Percentiles rank a stretch among this genome's conserved stretches.
Evolutionary conservation across 2,888 invertebrate genomes (phyloP).

Genomic region (Cheilosia urbana): DNA sequence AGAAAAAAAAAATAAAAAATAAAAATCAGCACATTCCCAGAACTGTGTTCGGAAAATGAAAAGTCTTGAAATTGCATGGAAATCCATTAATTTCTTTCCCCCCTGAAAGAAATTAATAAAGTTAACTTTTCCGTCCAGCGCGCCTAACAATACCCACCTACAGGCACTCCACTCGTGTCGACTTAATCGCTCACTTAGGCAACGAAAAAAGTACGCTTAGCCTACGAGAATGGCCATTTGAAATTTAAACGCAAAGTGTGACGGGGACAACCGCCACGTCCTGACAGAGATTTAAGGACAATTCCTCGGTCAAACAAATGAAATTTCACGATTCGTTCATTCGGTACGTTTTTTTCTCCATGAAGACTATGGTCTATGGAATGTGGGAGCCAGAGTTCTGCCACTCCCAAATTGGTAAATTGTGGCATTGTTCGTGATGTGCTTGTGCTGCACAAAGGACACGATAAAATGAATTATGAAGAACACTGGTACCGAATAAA

Average conservation of each 20-base stretch:
- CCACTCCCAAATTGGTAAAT: not conserved
- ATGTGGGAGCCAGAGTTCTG: not conserved
- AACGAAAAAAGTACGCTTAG: conserved; percentile 63
- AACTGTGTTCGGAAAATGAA: conserved; percentile 32
- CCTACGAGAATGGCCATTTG: conserved; percentile 20
- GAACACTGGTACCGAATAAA: conserved; percentile 58
- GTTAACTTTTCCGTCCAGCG: conserved; percentile 40
- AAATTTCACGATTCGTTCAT: conserved; percentile 51
- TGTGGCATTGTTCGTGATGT: conserved; percentile 47
- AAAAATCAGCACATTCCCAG: conserved; percentile 37
- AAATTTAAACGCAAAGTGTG: conserved; percentile 13
- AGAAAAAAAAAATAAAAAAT: no score
- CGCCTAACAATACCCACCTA: conserved; percentile 13
- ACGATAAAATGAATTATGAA: conserved; percentile 70
- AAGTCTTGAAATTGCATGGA: conserved; percentile 57
- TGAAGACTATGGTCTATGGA: conserved; percentile 16
- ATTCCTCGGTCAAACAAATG: conserved; percentile 53
- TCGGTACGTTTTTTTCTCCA: conserved; percentile 1
- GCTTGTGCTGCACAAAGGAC: conserved; percentile 43
- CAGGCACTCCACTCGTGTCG: conserved; percentile 25
- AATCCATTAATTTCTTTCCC: conserved; percentile 67
- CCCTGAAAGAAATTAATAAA: conserved; percentile 65
- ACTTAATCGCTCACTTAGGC: conserved; percentile 67
- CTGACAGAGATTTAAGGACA: conserved; percentile 46
- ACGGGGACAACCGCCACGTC: not conserved